Base-by-base conservation (phyloP, 2,888 invertebrate genomes). In the Polydrusus pterygomalis region DNA sequence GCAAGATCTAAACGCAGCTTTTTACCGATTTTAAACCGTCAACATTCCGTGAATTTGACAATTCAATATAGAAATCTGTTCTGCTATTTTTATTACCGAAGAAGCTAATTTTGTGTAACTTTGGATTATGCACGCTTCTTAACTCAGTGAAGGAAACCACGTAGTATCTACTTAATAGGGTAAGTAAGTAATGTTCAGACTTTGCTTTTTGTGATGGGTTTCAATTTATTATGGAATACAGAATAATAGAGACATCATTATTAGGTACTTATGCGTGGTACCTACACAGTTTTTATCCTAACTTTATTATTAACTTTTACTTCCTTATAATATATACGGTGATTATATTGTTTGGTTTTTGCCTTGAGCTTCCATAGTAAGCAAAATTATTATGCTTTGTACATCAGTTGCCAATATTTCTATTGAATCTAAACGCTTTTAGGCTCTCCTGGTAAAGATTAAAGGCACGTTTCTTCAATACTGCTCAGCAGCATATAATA, bases 41-140 rank as follows among this genome's bases (percentile, higher is more conserved):
- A 78, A 82, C 79, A 70, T 83, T 83, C 81, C 78, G 43, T 76
- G 81, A 82, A 83, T 81, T 81, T 81, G 82, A 82, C 82, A 82
- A 82, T 82, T 82, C 81, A 82, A 83, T 83, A 80, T 79, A 80
- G 79, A 77, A 79, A 82, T 81, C 81, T 74, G 82, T 83, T 82
- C 78, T 80, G 81, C 79, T 80, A 82, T 81, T 81, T 83, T 80
- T 81, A 69, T 77, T 75, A 72, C 54, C 78, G 73, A 79, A 43
- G 67, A 45, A 73, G 49, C 54, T 71, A 71, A 67, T 75, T 79
- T 80, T 82, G 81, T 81, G 78, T 81, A 80, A 82, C 81, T 81
- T 81, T 77, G 69, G 80, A 82, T 83, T 83, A 80, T 78, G 34
- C 78, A 81, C 81, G 82, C 79, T 78, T 77, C 58, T 47, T 70